Base-by-base conservation (phyloP, 2,888 invertebrate genomes). In the Nomada hirtipes region DNA sequence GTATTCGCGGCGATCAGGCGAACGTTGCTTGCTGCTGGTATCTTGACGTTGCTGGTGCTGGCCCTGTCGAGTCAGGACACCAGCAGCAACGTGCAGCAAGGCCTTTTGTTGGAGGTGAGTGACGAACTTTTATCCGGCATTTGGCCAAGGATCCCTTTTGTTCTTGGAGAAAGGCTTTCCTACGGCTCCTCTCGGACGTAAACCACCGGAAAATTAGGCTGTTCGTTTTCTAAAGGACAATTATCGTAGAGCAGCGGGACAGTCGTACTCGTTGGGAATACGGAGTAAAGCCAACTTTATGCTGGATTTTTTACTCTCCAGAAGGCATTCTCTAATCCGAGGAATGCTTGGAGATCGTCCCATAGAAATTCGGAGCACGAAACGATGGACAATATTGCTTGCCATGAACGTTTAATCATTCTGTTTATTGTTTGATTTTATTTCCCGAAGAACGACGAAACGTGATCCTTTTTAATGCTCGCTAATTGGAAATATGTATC, bases 1-100 rank as follows among this genome's bases (percentile, higher is more conserved):
- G 90, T 93, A 87, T 91, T 93, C 86, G 92, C 93, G 64, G 93
- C 91, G 65, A 84, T 93, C 77, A 93, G 92, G 71, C 90, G 93
- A 80, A 89, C 92, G 77, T 83, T 93, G 67, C 85, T 93, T 79
- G 92, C 90, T 76, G 93, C 90, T 61, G 91, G 91, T 70, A 87
- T 93, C 81, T 89, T 93, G 81, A 91, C 91, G 75, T 90, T 93
- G 59, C 81, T 93, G 75, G 86, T 93, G 74, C 86, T 93, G 79
- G 92, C 91, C 36, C 88, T 93, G 20, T 91, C 92, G 57, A 92
- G 89, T 81, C 93, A 93, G 88, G 93, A 93, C 71, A 89, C 89
- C 76, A 84, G 90, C 59, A 91, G 88, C 76, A 90, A 79, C 84
- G 86, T 89, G 69, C 91, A 90, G 59, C 92, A 91, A 77, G 76